Evolutionary conservation across 2,797 vertebrate genomes (phyloP).

Genomic region (Cynopterus sphinx): DNA sequence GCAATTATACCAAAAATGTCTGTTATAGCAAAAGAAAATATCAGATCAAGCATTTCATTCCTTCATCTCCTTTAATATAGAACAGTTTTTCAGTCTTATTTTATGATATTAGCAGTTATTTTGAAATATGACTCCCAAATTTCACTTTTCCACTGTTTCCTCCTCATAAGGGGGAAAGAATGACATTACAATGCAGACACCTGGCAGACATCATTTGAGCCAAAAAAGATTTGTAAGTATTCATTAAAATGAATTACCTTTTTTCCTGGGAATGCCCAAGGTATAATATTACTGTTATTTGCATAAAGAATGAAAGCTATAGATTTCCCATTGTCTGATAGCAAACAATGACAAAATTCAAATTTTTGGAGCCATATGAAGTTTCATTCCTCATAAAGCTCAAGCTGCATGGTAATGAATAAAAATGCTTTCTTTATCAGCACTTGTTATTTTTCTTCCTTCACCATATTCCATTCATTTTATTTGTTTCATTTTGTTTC

Average conservation of each 20-base stretch:
- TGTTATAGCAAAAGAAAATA: constrained; percentile 12
- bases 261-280: neutral
- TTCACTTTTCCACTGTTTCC: neutral
- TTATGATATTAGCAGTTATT: neutral
- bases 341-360: constrained; percentile 18
- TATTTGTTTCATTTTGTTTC: constrained; percentile 35
- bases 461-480: constrained; percentile 21
- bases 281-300: constrained; percentile 28
- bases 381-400: constrained; percentile 1
- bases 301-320: neutral
- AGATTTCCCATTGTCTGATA: neutral
- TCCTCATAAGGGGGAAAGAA: neutral
- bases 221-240: neutral
- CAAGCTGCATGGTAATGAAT: neutral
- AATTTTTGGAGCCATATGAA: neutral
- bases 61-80: neutral
- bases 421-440: constrained; percentile 36
- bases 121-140: neutral
- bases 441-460: constrained; percentile 25
- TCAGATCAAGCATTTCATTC: neutral
- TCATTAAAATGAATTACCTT: neutral
- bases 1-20: neutral
- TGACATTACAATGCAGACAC: neutral
- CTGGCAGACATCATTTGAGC: neutral
- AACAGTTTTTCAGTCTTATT: neutral